These are phyloP conservation scores for Griposia aprilina DNA, from an alignment of 2,888 invertebrate genomes.

Conservation along the genomic window DNA sequence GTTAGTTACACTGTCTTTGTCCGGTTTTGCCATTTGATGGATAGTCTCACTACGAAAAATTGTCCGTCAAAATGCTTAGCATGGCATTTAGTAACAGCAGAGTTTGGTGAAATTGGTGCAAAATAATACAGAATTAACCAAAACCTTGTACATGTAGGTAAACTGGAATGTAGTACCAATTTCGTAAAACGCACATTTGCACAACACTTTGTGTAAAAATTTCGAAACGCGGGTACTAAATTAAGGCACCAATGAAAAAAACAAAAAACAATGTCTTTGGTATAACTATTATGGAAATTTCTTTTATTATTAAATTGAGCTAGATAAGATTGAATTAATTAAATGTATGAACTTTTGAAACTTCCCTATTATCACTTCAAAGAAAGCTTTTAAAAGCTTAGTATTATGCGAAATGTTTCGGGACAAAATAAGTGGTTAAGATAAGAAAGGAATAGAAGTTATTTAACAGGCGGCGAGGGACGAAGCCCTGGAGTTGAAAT, in stretches of 20 bases:
- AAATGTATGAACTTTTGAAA: constrained; percentile 53
- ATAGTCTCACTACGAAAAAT: no score
- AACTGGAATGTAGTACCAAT: background rate
- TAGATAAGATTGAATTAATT: constrained; percentile 35
- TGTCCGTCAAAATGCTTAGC: no score
- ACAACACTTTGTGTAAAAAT: background rate
- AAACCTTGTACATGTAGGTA: background rate
- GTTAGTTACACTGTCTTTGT: background rate
- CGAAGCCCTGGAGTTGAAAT: constrained; percentile 15
- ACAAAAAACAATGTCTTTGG: background rate
- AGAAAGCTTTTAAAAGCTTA: constrained; percentile 73
- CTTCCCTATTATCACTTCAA: constrained; percentile 73
- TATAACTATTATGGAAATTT: background rate
- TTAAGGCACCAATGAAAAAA: background rate
- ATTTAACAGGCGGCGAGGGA: constrained; percentile 27
- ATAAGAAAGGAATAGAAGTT: constrained; percentile 49
- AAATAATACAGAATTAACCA: background rate
- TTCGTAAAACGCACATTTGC: background rate
- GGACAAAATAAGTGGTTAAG: constrained; percentile 45
- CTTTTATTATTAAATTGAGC: background rate
- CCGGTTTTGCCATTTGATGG: no score
- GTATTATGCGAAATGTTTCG: constrained; percentile 77
- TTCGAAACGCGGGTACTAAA: background rate
- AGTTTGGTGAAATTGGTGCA: no score
- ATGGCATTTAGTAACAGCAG: no score